Base-by-base conservation (phyloP, 2,888 invertebrate genomes). In the Apotomis betuletana region DNA sequence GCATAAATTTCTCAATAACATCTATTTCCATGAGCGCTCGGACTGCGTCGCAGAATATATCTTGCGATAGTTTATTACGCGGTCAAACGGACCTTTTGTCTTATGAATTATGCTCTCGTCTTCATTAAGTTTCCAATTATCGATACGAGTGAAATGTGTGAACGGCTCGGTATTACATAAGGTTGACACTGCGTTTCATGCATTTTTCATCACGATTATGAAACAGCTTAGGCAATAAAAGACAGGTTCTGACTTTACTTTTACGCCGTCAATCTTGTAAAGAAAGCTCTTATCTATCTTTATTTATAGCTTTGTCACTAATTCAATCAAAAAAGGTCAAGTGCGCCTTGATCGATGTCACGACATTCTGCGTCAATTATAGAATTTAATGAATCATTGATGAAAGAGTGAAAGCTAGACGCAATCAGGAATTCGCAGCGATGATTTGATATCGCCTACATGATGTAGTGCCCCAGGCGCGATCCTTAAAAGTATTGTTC, bases 311-410 rank as follows among this genome's bases (percentile, higher is more conserved):
- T 79, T 78, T 84, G 84, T 86, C 82, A 86, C 85, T 87, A 85
- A 85, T 87, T 89, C 79, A 87, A 86, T 84, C 80, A 83, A 80
- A 80, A 77, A 81, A 83, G 88, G 89, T 91, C 86, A 89, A 88
- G 86, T 85, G 77, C 84, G 81, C 84, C 78, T 81, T 80, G 77
- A 76, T 79, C 83, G 82, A 83, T 81, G 82, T 82, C 77, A 83
- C 78, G 83, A 86, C 88, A 57, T 65, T 54, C 88, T 87, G 84
- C 85, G 85, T 90, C 89, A 89, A 89, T 91, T 90, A 89, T 83
- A 86, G 80, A 87, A 87, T 85, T 84, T 87, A 90, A 89, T 89
- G 88, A 91, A 87, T 89, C 86, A 83, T 83, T 81, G 85, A 80
- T 75, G 80, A 85, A 77, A 78, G 81, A 76, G 91, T 87, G 92